These are phyloP conservation scores for Odontomachus brunneus DNA, from an alignment of 1,140 invertebrate genomes.

Conservation along the genomic window DNA sequence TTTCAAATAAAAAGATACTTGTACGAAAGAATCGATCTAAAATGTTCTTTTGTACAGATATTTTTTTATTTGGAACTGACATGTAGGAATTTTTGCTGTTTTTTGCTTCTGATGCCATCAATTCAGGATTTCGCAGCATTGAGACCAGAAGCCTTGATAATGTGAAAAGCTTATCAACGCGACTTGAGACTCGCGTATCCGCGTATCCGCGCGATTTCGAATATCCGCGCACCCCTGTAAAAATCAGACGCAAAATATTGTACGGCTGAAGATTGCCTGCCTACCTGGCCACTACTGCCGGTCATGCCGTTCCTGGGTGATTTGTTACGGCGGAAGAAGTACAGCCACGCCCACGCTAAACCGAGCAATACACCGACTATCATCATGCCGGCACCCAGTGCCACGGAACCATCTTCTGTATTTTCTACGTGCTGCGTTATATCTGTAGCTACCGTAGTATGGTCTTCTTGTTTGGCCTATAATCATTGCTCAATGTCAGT, in stretches of 20 bases:
- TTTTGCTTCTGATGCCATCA: no score
- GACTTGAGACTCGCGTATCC: no score
- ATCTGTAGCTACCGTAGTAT: conserved; percentile 58
- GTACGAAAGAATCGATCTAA: no score
- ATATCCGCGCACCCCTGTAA: no score
- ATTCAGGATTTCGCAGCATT: no score
- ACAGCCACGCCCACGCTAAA: conserved; percentile 80
- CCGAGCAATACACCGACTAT: conserved; percentile 77
- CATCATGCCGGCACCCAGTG: conserved; percentile 80
- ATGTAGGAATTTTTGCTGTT: no score
- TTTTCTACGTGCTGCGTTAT: conserved; percentile 74
- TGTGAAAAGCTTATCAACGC: no score
- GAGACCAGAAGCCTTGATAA: no score
- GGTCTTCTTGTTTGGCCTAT: conserved; percentile 35
- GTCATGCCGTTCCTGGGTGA: conserved; percentile 81
- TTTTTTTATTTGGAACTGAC: no score
- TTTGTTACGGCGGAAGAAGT: conserved; percentile 80
- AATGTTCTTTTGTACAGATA: no score
- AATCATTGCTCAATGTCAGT: conserved; percentile 24
- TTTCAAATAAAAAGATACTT: no score
- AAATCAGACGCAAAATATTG: conserved; percentile 25
- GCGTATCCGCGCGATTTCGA: no score
- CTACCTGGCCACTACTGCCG: conserved; percentile 83
- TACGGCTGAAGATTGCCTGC: conserved; percentile 53
- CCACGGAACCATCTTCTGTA: conserved; percentile 74